These are phyloP conservation scores for Bombus fervidus DNA, from an alignment of 1,140 invertebrate species.

Conservation along the genomic window DNA sequence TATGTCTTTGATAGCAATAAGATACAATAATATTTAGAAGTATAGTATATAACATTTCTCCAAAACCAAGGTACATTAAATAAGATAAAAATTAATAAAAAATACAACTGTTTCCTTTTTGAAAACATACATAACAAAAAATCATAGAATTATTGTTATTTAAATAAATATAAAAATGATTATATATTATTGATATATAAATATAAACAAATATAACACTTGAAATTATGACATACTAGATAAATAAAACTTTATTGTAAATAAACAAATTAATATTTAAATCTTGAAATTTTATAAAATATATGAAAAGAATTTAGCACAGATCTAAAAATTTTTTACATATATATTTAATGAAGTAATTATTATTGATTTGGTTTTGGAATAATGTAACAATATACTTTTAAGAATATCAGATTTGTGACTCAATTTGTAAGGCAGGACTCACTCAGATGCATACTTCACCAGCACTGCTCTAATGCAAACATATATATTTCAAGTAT, in stretches of 20 bases:
- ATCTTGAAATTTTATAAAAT: not conserved
- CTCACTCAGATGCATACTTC: slow-evolving; percentile 33
- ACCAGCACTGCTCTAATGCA: not conserved
- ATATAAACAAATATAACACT: not conserved
- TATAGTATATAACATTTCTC: not conserved
- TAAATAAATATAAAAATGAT: not conserved
- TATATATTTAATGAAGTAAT: slow-evolving; percentile 22
- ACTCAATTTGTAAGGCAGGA: slow-evolving; percentile 32
- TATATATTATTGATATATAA: not conserved
- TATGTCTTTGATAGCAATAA: not conserved
- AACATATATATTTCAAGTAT: slow-evolving; percentile 25
- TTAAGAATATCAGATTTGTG: slow-evolving; percentile 10
- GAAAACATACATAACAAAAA: not conserved
- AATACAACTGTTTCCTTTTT: slow-evolving; percentile 14
- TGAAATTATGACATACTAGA: not conserved
- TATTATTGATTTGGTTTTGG: slow-evolving; percentile 17
- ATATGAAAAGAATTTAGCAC: not conserved
- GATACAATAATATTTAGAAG: not conserved
- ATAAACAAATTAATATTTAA: not conserved
- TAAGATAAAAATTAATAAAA: slow-evolving; percentile 1
- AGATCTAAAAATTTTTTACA: slow-evolving; percentile 11
- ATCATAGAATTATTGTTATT: slow-evolving; percentile 11
- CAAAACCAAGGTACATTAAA: slow-evolving; percentile 12
- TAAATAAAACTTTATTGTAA: not conserved
- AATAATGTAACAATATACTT: slow-evolving; percentile 31